These are phyloP conservation scores for Anagyrus pseudococci DNA, from an alignment of 2,888 invertebrate species.

Conservation along the genomic window DNA sequence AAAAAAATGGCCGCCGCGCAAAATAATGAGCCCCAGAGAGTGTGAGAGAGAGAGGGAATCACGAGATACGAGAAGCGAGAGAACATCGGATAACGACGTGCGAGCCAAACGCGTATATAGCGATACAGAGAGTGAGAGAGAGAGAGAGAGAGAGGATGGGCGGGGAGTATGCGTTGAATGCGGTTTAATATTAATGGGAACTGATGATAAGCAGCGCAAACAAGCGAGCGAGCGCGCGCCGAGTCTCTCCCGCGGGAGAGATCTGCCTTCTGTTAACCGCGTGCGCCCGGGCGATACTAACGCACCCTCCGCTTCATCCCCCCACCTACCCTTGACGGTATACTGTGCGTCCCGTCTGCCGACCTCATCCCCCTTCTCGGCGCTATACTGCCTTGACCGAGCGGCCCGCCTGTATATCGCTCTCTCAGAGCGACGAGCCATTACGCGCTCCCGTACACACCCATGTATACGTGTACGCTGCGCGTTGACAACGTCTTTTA, in stretches of 20 bases:
- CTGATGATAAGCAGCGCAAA: conserved; percentile 63
- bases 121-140: too few relatives aligned
- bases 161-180: conserved; percentile 59
- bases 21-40: conserved; percentile 28
- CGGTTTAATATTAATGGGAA: conserved; percentile 63
- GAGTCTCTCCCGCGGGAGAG: conserved; percentile 59
- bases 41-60: conserved; percentile 24
- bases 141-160: too few relatives aligned
- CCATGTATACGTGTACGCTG: too few relatives aligned
- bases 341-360: not conserved
- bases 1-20: conserved; percentile 3
- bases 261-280: conserved; percentile 43
- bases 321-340: not conserved
- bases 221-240: conserved; percentile 62
- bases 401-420: too few relatives aligned
- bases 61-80: conserved; percentile 36
- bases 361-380: not conserved
- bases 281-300: conserved; percentile 55
- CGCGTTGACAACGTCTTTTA: too few relatives aligned
- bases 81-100: conserved; percentile 29
- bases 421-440: too few relatives aligned
- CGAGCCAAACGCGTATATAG: not conserved
- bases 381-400: too few relatives aligned
- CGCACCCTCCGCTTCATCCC: conserved; percentile 7
- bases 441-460: too few relatives aligned